Evolutionary conservation across 2,113 vertebrate species (phyloP).

Genomic region (Anser brachyrhynchus): DNA sequence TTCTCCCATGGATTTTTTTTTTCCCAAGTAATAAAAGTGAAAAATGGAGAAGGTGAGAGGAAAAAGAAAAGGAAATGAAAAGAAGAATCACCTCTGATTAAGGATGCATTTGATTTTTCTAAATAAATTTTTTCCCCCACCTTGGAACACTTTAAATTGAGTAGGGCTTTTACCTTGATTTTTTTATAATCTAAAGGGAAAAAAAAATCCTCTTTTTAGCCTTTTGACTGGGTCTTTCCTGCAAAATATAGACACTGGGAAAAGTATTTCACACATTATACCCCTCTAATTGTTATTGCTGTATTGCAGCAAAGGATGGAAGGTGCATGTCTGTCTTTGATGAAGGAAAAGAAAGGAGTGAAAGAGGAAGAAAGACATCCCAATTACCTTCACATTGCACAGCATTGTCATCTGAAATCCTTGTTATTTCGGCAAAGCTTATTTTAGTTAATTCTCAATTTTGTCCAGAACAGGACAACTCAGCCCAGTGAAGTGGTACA

Average conservation of each 20-base stretch:
- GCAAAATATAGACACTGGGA: background rate
- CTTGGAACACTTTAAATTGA: background rate
- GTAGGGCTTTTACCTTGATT: background rate
- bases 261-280: background rate
- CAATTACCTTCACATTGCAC: background rate
- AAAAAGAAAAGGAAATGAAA: background rate
- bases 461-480: conserved; percentile 22
- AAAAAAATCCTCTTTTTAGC: background rate
- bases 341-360: background rate
- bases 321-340: background rate
- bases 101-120: background rate
- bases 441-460: conserved; percentile 33
- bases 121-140: background rate
- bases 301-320: background rate
- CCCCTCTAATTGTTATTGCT: background rate
- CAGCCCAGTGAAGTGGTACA: background rate
- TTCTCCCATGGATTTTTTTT: background rate
- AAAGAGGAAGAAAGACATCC: background rate
- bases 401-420: background rate
- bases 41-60: background rate
- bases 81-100: background rate
- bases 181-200: background rate
- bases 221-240: background rate
- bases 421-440: conserved; percentile 37
- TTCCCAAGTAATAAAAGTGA: background rate